phyloP scores from a whole-genome alignment of 2,888 invertebrate genomes.

The Lasioglossum marginatum region DNA sequence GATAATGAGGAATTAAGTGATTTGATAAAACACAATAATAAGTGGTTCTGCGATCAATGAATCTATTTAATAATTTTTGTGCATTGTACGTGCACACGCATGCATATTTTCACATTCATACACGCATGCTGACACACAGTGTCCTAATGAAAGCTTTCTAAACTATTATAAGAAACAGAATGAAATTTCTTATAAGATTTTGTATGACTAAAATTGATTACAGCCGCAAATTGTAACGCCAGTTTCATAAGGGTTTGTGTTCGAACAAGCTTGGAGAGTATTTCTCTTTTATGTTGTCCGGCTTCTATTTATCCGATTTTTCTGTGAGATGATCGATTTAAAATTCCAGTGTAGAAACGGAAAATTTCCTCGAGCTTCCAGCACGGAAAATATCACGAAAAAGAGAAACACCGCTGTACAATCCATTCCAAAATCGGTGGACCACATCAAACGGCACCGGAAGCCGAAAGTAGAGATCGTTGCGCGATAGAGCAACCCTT shows the following conservation, averaged over 20 bases:
- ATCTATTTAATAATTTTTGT: not conserved
- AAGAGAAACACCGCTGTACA: not conserved
- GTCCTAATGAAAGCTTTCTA: not conserved
- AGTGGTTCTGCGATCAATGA: not conserved
- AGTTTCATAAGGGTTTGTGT: not conserved
- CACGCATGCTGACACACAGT: not conserved
- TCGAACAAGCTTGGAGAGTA: not conserved
- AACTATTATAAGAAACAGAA: not conserved
- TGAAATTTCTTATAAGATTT: not conserved
- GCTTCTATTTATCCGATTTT: not conserved
- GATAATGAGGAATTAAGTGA: not conserved
- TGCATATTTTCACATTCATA: not conserved
- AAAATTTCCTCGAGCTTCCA: not conserved
- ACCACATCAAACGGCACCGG: slow-evolving; percentile 1
- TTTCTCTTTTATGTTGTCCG: not conserved
- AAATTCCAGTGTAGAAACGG: not conserved
- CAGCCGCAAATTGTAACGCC: not conserved
- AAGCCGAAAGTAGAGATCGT: not conserved
- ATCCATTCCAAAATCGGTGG: not conserved
- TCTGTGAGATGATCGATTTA: not conserved
- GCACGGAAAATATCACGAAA: not conserved
- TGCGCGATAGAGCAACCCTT: slow-evolving; percentile 22
- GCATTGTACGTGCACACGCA: not conserved
- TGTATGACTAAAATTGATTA: not conserved
- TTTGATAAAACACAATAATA: not conserved